Percentiles rank a stretch among this genome's conserved stretches.
Conservation (phyloP, 2,113 vertebrate species). For the Nibea coibor region DNA sequence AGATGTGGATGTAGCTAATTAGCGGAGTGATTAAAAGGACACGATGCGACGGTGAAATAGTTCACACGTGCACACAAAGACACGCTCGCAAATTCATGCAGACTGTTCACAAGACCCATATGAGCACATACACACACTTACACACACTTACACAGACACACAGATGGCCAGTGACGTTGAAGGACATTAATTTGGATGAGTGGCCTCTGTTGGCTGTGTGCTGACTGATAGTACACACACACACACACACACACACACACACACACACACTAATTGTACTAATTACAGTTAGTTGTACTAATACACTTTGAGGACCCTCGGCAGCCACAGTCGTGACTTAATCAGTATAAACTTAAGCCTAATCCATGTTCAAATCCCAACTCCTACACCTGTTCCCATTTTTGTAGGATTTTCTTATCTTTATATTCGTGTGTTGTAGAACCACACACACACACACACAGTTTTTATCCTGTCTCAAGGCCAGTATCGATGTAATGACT, state of each 20-base stretch:
- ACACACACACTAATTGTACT: conserved; percentile 18
- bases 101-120: neutral
- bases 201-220: conserved; percentile 46
- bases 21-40: conserved; percentile 51
- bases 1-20: conserved; percentile 44
- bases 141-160: conserved; percentile 13
- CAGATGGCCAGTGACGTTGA: conserved; percentile 58
- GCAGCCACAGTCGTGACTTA: neutral
- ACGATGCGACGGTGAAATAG: conserved; percentile 28
- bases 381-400: conserved; percentile 30
- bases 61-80: conserved; percentile 22
- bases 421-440: neutral
- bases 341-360: conserved; percentile 33
- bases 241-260: conserved; percentile 18
- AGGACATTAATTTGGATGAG: conserved; percentile 66
- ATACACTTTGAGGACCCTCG: conserved; percentile 12
- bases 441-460: conserved; percentile 3
- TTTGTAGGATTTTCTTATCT: conserved; percentile 5
- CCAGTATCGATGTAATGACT: neutral
- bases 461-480: conserved; percentile 22
- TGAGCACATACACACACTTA: neutral
- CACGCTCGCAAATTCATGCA: neutral
- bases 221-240: conserved; percentile 1
- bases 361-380: conserved; percentile 29
- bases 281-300: too few species aligned